Evolutionary conservation across 2,797 vertebrate species (phyloP), one percentile per base, ranked within the genome.

Genomic region (Dermochelys coriacea): DNA sequence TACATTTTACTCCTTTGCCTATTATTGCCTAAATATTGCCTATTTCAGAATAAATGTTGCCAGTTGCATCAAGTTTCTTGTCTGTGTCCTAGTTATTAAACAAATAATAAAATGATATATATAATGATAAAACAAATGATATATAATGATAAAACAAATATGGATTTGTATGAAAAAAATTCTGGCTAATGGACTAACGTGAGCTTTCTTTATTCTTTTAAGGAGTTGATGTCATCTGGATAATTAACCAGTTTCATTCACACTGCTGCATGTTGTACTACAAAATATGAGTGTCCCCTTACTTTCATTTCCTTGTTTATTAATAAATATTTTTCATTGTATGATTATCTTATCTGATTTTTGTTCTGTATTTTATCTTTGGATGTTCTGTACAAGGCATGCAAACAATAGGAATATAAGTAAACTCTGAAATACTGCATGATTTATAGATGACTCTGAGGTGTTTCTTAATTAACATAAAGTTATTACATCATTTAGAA

Each of bases 361-460:
- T 95, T 96, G 96, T 51, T 96, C 94, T 91, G 88, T 93, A 86
- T 96, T 61, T 10, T 71, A 71, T 71, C 68, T 71, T 23, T 0
- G 5, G 95, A 87, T 64, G 79, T 49, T 77, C 27, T 77, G 12
- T 77, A 18, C 14, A 2, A 77, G 45, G 74, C 80, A 78, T 49
- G 92, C 82, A 84, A 94, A 80, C 0, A 2, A 50, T 57, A 0
- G 0, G 82, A 31, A 25, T 1, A 2, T 59, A 77, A 21, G 77
- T 94, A 90, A 90, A 95, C 83, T 68, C 90, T 0, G 85, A 96
- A 94, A 97, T 89, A 93, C 74, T 94, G 85, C 0, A 0, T 75
- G 45, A 75, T 45, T 47, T 75, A 75, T 29, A 75, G 71, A 75
- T 95, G 96, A 96, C 94, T 85, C 94, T n/a, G 78, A 92, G 83